phyloP scores from a whole-genome alignment of 2,888 invertebrate species.

The Orthosia gracilis region DNA sequence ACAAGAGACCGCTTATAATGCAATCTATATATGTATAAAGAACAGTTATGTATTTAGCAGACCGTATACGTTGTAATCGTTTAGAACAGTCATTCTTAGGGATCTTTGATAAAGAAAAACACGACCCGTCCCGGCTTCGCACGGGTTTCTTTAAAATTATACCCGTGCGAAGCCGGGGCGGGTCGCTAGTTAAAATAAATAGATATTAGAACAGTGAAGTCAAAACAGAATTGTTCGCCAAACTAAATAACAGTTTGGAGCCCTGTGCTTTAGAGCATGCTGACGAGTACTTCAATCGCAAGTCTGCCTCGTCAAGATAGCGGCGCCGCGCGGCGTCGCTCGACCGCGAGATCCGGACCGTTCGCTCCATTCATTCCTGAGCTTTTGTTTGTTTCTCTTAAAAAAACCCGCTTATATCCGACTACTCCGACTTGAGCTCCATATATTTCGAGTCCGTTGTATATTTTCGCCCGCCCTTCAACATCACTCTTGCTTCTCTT shows the following conservation, averaged over 20 bases:
- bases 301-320: not conserved
- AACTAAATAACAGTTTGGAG: not conserved
- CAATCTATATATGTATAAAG: slow-evolving; percentile 1
- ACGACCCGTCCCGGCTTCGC: too few relatives aligned
- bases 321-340: not conserved
- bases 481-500: slow-evolving; percentile 10
- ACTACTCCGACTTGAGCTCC: slow-evolving; percentile 13
- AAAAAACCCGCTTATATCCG: slow-evolving; percentile 44
- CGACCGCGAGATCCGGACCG: slow-evolving; percentile 22
- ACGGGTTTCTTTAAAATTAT: too few relatives aligned
- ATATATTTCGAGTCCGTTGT: slow-evolving; percentile 28
- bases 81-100: not conserved
- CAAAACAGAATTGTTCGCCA: too few relatives aligned
- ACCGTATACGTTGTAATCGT: not conserved
- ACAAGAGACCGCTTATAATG: not conserved
- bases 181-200: not conserved
- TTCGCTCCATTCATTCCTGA: slow-evolving; percentile 33
- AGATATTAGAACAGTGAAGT: too few relatives aligned
- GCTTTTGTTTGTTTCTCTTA: slow-evolving; percentile 47
- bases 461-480: slow-evolving; percentile 17
- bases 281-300: not conserved
- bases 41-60: not conserved
- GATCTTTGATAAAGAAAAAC: not conserved
- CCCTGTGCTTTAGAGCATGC: not conserved
- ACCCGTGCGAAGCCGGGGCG: too few relatives aligned